phyloP scores from a whole-genome alignment of 2,113 vertebrate species.

The Amblyopsis rosae region DNA sequence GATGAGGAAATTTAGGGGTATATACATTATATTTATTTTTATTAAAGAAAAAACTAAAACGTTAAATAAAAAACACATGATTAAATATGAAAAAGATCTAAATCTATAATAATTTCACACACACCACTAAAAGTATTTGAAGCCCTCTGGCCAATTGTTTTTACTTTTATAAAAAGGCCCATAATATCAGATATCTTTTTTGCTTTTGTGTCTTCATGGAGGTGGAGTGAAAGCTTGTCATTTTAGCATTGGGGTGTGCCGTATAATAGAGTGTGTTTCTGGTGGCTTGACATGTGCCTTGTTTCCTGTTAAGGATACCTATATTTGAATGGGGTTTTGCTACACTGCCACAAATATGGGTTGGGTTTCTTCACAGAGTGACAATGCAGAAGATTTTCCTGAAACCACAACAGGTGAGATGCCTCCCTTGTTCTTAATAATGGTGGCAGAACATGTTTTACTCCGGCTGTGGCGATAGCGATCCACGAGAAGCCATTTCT shows the following conservation, averaged over 20 bases:
- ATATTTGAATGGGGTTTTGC: conserved; percentile 50
- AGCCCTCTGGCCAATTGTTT: too few species aligned
- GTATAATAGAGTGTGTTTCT: conserved; percentile 44
- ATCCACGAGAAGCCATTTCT: conserved; percentile 19
- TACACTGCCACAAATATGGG: conserved; percentile 44
- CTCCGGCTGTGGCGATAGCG: not conserved
- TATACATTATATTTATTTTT: too few species aligned
- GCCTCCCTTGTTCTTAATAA: not conserved
- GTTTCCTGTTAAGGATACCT: conserved; percentile 64
- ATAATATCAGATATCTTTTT: too few species aligned
- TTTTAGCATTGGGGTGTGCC: conserved; percentile 10
- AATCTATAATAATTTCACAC: too few species aligned
- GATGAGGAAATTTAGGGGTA: too few species aligned
- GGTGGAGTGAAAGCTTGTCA: not conserved
- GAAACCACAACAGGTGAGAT: not conserved
- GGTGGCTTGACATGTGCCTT: conserved; percentile 53
- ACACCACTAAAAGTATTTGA: too few species aligned
- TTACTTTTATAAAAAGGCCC: too few species aligned
- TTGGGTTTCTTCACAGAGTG: conserved; percentile 11
- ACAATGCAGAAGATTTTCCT: not conserved
- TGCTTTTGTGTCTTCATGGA: too few species aligned
- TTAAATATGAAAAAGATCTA: too few species aligned
- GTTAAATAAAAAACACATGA: too few species aligned
- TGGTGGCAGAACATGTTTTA: not conserved
- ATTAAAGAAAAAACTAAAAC: too few species aligned